These are phyloP conservation scores for Hydrotaea diabolus DNA, from an alignment of 2,888 invertebrate genomes.

Conservation along the genomic window DNA sequence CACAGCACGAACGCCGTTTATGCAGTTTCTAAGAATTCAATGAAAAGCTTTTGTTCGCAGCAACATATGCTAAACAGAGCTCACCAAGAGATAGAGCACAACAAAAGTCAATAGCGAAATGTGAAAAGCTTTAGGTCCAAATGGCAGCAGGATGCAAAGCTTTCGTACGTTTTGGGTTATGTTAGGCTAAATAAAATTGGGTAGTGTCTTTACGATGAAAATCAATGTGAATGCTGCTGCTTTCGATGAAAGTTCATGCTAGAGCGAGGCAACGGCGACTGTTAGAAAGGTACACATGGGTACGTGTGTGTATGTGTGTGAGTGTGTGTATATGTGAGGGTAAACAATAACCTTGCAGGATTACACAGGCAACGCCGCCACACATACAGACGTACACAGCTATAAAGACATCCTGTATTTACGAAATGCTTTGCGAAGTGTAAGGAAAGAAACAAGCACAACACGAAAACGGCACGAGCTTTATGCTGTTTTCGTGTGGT, in stretches of 20 bases:
- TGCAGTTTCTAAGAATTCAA: constrained; percentile 47
- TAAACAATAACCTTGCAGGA: constrained; percentile 58
- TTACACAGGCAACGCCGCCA: constrained; percentile 18
- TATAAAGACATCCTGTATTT: constrained; percentile 41
- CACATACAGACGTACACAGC: not conserved
- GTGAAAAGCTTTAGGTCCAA: not conserved
- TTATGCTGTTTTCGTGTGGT: not conserved
- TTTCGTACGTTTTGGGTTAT: not conserved
- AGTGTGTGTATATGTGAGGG: not conserved
- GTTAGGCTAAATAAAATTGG: constrained; percentile 29
- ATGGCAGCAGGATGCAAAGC: not conserved
- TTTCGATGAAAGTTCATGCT: constrained; percentile 22
- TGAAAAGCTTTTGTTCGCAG: constrained; percentile 51
- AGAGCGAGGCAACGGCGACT: not conserved
- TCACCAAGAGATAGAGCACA: not conserved
- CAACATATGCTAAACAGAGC: not conserved
- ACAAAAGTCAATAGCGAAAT: not conserved
- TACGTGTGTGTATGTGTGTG: not conserved
- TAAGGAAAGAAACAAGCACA: constrained; percentile 8
- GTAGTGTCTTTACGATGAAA: constrained; percentile 42
- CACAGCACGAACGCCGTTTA: not conserved
- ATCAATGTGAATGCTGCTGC: constrained; percentile 11
- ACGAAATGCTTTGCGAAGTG: constrained; percentile 41
- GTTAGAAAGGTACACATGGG: too few relatives aligned
- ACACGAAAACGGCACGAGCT: constrained; percentile 39